Conservation (phyloP, 2,113 vertebrate species). For the Istiophorus platypterus region DNA sequence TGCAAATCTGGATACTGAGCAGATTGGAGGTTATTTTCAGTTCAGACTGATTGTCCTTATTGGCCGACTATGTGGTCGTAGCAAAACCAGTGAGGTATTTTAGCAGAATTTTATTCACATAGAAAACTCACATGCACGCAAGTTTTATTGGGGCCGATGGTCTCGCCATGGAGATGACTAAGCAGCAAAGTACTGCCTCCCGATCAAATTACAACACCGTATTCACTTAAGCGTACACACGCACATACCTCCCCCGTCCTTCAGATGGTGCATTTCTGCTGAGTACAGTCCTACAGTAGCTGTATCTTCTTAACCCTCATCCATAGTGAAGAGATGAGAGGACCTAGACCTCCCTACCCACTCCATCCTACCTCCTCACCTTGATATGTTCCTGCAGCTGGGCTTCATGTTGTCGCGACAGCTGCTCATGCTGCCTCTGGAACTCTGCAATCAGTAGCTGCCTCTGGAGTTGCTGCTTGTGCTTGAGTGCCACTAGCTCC, state of each 20-base stretch:
- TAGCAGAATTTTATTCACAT: conserved; percentile 35
- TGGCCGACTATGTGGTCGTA: conserved; percentile 47
- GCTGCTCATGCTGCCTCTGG: conserved; percentile 96
- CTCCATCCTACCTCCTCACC: conserved; percentile 77
- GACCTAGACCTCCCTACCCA: background rate
- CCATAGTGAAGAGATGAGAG: background rate
- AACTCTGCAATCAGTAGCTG: conserved; percentile 98
- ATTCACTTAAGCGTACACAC: conserved; percentile 44
- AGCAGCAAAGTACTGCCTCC: conserved; percentile 39
- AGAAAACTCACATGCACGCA: conserved; percentile 21
- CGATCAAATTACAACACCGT: conserved; percentile 53
- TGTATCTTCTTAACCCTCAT: conserved; percentile 1
- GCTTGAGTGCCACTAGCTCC: conserved; percentile 95
- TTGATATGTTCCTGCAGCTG: conserved; percentile 97
- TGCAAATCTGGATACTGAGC: conserved; percentile 3
- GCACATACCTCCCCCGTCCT: conserved; percentile 47
- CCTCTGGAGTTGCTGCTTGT: conserved; percentile 98
- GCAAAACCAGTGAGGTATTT: conserved; percentile 52
- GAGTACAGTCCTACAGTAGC: conserved; percentile 22
- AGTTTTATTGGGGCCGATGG: conserved; percentile 27
- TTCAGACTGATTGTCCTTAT: conserved; percentile 26
- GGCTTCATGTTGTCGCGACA: conserved; percentile 95
- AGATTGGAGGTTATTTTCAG: conserved; percentile 63
- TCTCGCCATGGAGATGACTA: conserved; percentile 50
- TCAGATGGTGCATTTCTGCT: conserved; percentile 44